Conservation (phyloP, 2,888 invertebrate genomes). For the Acanthoscelides obtectus region DNA sequence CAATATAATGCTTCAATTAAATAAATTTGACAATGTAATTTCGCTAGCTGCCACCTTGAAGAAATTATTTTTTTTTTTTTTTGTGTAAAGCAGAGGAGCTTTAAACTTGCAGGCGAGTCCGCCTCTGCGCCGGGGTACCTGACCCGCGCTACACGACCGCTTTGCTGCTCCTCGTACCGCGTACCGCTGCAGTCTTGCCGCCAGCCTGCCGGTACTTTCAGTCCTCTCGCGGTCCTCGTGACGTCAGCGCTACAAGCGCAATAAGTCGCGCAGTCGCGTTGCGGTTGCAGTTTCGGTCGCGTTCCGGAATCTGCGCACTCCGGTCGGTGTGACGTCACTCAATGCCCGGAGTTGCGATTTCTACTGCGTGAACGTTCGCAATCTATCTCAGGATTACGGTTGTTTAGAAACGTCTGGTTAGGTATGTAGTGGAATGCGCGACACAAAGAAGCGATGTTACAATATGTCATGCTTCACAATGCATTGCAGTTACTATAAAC, state of each 20-base stretch:
- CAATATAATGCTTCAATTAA: too few species aligned
- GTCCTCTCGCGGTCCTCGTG: slow-evolving; percentile 11
- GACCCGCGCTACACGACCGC: slow-evolving; percentile 22
- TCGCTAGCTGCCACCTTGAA: too few species aligned
- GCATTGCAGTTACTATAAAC: too few species aligned
- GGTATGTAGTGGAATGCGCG: background rate
- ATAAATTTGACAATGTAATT: too few species aligned
- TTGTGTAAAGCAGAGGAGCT: too few species aligned
- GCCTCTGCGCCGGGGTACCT: slow-evolving; percentile 19
- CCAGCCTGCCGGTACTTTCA: slow-evolving; percentile 8
- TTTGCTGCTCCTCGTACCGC: too few species aligned
- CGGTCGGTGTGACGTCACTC: background rate
- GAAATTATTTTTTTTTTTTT: too few species aligned
- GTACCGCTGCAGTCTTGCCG: background rate
- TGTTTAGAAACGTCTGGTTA: background rate
- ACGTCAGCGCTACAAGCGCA: background rate
- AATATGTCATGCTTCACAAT: too few species aligned
- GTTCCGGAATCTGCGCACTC: background rate
- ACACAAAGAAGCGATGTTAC: too few species aligned
- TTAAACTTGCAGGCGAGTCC: too few species aligned
- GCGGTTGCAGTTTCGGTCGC: background rate
- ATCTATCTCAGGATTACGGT: background rate
- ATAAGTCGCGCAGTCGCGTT: background rate
- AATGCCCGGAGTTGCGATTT: background rate
- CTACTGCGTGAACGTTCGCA: background rate